These are phyloP conservation scores for Ricordea florida DNA, from an alignment of 92 coral and sea anemone genomes.

Conservation along the genomic window DNA sequence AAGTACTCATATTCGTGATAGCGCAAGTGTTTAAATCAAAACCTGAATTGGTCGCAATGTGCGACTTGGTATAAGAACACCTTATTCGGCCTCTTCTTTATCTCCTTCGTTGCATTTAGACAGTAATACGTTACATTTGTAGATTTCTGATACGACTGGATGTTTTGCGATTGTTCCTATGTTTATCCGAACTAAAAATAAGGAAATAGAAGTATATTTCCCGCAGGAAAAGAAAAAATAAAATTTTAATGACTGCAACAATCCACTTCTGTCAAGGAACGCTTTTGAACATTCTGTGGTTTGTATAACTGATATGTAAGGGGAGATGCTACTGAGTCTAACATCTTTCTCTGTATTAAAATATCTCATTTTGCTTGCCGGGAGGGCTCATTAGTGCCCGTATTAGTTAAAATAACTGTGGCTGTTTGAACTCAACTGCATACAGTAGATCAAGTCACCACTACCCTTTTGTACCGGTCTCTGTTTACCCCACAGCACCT, in stretches of 20 bases:
- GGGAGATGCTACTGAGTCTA: not conserved
- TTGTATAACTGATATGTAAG: not conserved
- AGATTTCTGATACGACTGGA: too few relatives aligned
- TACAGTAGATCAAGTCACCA: not conserved
- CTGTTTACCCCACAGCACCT: slow-evolving; percentile 19
- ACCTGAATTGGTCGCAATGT: too few relatives aligned
- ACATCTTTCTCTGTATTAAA: not conserved
- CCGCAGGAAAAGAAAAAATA: not conserved
- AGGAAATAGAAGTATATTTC: not conserved
- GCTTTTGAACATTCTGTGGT: slow-evolving; percentile 5
- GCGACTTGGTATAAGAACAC: too few relatives aligned
- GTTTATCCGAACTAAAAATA: not conserved
- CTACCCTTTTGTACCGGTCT: not conserved
- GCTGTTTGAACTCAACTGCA: not conserved
- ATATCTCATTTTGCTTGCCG: too few relatives aligned
- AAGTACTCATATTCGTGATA: too few relatives aligned
- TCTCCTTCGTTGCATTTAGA: too few relatives aligned
- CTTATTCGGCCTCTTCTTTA: too few relatives aligned
- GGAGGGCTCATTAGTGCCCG: not conserved
- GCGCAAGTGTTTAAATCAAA: too few relatives aligned
- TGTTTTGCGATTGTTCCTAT: not conserved
- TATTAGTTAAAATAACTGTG: not conserved
- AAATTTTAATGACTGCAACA: slow-evolving; percentile 10
- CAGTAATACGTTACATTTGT: too few relatives aligned
- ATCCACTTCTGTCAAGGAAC: slow-evolving; percentile 12